Conservation (phyloP, 2,888 invertebrate species). For the Cantharis rufa region DNA sequence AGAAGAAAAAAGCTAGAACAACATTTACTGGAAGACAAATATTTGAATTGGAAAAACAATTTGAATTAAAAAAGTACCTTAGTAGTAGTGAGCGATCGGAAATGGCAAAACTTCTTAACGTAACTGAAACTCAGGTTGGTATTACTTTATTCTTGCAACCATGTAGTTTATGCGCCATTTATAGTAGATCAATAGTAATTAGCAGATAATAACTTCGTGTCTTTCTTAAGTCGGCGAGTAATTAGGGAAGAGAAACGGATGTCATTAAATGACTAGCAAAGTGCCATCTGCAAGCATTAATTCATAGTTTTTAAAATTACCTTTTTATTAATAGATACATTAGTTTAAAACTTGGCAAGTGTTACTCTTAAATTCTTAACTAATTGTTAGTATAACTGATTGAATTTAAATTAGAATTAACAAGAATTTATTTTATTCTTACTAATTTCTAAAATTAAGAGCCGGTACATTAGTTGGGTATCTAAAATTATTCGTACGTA, state of each 20-base stretch:
- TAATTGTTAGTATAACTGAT: conserved; percentile 1
- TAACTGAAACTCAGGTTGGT: conserved; percentile 94
- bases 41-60: conserved; percentile 95
- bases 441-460: background rate
- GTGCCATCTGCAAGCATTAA: background rate
- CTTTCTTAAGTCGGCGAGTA: conserved; percentile 9
- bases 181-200: conserved; percentile 13
- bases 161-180: background rate
- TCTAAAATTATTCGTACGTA: background rate
- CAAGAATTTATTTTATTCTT: background rate
- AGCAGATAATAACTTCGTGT: conserved; percentile 10
- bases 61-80: conserved; percentile 94
- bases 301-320: conserved; percentile 2
- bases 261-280: conserved; percentile 4
- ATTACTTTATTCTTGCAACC: conserved; percentile 1
- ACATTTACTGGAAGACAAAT: conserved; percentile 96
- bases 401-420: background rate
- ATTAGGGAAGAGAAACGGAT: conserved; percentile 8
- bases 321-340: background rate
- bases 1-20: conserved; percentile 87
- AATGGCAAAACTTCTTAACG: conserved; percentile 90
- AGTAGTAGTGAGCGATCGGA: conserved; percentile 93
- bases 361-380: background rate
- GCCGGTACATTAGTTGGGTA: background rate
- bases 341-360: conserved; percentile 2